Evolutionary conservation across 1,140 invertebrate genomes (phyloP), one percentile per base, ranked within the genome.

Genomic region (Nymphalis io): DNA sequence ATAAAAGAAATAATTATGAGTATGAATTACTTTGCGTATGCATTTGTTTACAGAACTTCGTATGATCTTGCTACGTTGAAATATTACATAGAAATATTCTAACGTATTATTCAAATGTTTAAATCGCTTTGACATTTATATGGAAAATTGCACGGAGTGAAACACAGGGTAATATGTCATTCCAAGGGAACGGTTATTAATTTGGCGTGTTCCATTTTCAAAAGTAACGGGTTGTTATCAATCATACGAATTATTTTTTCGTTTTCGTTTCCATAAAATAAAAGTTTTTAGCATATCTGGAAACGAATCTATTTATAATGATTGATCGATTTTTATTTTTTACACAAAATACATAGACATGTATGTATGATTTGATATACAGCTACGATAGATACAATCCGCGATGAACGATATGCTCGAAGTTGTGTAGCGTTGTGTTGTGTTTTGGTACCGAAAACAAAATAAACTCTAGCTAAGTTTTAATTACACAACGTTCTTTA

Each of bases 161-260:
- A 27, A 55, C 23, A 55, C 12, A 15, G 51, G 21, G 23, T 63
- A 63, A 51, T 39, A 63, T 33, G 46, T 63, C 60, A 63, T 15
- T 27, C 51, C 20, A 63, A 63, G 60, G 60, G 44, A 48, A 51
- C 27, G 46, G 18, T 63, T 53, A 63, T 63, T 63, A 63, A 53
- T 63, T 53, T 39, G n/a, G 16, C 27, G 46, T 39, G 33, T 63
- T 53, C 60, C 60, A 63, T 51, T 62, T 51, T 21, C 27, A 18
- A 53, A 48, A 63, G 27, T 27, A 48, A 48, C 60, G 42, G n/a
- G n/a, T 46, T 48, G 60, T 53, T 63, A 51, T 51, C 60, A 63
- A 63, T 63, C 60, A 63, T 21, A 63, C 46, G 48, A 53, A n/a
- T n/a, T n/a, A n/a, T 51, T 4, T 4, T 51, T 63, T 63, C 20